Base-by-base conservation (phyloP, 2,113 vertebrate genomes). In the Ctenodactylus gundi region DNA sequence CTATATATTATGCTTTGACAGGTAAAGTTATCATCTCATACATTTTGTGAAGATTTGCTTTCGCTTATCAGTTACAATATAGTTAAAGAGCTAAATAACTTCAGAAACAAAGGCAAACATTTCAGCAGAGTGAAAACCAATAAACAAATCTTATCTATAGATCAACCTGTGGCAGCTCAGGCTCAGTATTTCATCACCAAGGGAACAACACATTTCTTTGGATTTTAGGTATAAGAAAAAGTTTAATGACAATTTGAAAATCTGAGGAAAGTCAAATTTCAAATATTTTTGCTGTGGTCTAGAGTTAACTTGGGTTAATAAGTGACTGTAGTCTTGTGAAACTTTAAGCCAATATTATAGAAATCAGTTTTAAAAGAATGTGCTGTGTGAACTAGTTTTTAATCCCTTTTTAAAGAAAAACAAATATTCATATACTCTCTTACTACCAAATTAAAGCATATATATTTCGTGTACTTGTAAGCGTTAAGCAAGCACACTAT, bases 311-410 rank as follows among this genome's bases (percentile, higher is more conserved):
- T 57, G 80, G 12, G 41, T 62, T 90, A 94, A 95, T 90, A 84
- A 87, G 44, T 95, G 17, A 96, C 6, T 41, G 3, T 39, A 70
- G 17, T 67, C 9, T 31, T 68, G 23, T 93, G 25, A 95, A 96
- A 93, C 51, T 51, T 93, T 88, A 95, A 94, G 25, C 72, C 58
- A 80, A 12, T 65, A 3, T 88, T 58, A 64, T 36, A 57, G 46
- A 73, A 92, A 87, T n/a, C 12, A 82, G 51, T 51, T 86, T 87
- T 34, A 36, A 68, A 89, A 85, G 67, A 96, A 90, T 64, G 72
- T 64, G 64, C 25, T 57, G 18, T 49, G 34, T 88, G 62, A 87
- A 82, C 23, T 80, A 15, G 34, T n/a, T 93, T 94, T 87, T 55
- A 36, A 34, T 73, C 86, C 13, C 27, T 39, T 64, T 80, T 57